A percentile compares a stretch with the other conserved stretches of the same genome.
These are phyloP conservation scores for Stenopsyche tienmushanensis DNA, from an alignment of 1,140 invertebrate species.

Conservation along the genomic window DNA sequence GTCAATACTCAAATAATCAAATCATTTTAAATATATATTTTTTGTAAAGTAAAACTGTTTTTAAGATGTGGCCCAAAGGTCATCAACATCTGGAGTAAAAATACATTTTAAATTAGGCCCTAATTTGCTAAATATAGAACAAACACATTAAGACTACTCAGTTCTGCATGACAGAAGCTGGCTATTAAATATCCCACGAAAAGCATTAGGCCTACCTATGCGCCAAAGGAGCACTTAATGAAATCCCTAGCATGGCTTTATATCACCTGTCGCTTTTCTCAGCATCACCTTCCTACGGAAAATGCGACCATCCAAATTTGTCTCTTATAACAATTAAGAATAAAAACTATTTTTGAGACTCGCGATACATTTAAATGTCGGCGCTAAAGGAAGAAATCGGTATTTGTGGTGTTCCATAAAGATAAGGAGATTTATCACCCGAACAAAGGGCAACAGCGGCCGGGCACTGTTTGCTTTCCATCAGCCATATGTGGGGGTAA, in stretches of 20 bases:
- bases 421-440: slow-evolving; percentile 35
- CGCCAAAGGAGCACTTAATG: slow-evolving; percentile 14
- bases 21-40: too few species aligned
- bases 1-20: too few species aligned
- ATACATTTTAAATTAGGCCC: not conserved
- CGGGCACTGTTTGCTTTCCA: slow-evolving; percentile 23
- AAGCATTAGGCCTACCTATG: too few species aligned
- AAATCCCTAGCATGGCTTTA: slow-evolving; percentile 19
- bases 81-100: not conserved
- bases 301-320: too few species aligned
- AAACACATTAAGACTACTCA: not conserved
- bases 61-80: not conserved
- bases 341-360: too few species aligned
- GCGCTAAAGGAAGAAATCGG: too few species aligned
- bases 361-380: too few species aligned
- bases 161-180: not conserved
- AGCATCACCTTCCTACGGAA: slow-evolving; percentile 8
- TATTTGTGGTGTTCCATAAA: slow-evolving; percentile 30
- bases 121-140: not conserved
- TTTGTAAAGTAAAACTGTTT: too few species aligned
- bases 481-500: too few species aligned
- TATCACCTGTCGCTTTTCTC: slow-evolving; percentile 29
- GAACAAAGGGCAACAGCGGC: slow-evolving; percentile 9
- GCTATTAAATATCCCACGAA: too few species aligned
- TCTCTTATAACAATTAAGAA: too few species aligned